Evolutionary conservation across 2,113 vertebrate genomes (phyloP), one percentile per base, ranked within the genome.

Genomic region (Elaphurus davidianus): DNA sequence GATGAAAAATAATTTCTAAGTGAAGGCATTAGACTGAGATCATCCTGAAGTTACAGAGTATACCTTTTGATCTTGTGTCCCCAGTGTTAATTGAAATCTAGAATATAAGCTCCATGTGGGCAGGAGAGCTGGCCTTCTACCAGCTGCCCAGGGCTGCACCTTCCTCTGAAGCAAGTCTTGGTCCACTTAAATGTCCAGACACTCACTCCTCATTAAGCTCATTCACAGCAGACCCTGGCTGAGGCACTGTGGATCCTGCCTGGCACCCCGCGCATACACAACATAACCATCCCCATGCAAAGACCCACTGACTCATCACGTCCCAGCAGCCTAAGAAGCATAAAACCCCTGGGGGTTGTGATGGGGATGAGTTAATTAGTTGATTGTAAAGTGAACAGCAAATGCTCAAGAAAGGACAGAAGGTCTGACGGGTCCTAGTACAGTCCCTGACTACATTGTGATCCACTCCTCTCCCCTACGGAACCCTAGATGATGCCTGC

Each of bases 1-100:
- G 36, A 60, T 86, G 83, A 86, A 86, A 86, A 60, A 30, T 60
- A 45, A 60, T 86, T 45, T 86, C 55, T 60, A 60, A 86, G 13
- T 86, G 40, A 60, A 59, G 16, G 27, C 28, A 17, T 19, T 86
- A 86, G 40, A 60, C 83, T 21, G 52, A 40, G 25, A 57, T 57
- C n/a, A 45, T 60, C 55, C 55, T 86, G 55, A 33, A 43, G 55
- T 43, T 57, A 21, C 21, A 27, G 27, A 86, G 83, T 45, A 19
- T 12, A 43, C 16, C 28, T 86, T 43, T 33, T 60, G 83, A 45
- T 30, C 36, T 59, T 17, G 0, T 33, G 27, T 86, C 28, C 15
- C 25, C 55, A 60, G 55, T 60, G 55, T 86, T 60, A 21, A 60
- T 21, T 28, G 40, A 86, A 59, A 86, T 12, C 83, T 86, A 12